Percentiles rank a stretch among this genome's conserved stretches.
Evolutionary conservation across 2,113 vertebrate genomes (phyloP).

Genomic region (Lophotis ruficrista): DNA sequence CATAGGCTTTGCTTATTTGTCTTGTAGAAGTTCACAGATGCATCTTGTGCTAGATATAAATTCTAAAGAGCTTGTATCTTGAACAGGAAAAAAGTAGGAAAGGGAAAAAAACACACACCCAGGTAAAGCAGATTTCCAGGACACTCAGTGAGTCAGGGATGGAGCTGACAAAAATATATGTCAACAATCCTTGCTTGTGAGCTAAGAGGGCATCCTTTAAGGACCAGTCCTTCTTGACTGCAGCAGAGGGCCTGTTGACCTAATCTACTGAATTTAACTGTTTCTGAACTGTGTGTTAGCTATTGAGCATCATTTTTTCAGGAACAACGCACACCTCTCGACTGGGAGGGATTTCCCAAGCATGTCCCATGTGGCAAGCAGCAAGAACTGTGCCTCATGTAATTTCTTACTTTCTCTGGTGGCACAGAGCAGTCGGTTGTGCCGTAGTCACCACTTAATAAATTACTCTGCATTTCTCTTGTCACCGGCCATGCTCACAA

Average conservation of each 20-base stretch:
- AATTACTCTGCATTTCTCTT: not conserved
- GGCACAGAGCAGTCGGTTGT: not conserved
- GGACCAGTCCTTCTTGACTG: not conserved
- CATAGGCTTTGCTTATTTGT: not conserved
- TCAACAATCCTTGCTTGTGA: not conserved
- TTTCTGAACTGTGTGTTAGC: not conserved
- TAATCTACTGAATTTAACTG: not conserved
- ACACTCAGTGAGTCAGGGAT: not conserved
- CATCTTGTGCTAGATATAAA: not conserved
- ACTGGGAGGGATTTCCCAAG: not conserved
- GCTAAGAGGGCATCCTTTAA: not conserved
- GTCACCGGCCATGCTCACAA: not conserved
- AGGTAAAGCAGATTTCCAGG: not conserved
- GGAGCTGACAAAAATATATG: not conserved
- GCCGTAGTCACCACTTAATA: not conserved
- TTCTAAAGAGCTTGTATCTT: not conserved
- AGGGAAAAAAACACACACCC: not conserved
- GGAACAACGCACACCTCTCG: not conserved
- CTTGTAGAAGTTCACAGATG: not conserved
- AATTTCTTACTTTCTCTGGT: not conserved
- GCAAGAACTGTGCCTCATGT: not conserved
- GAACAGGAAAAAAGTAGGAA: not conserved
- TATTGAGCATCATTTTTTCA: not conserved
- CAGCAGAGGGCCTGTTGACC: not conserved
- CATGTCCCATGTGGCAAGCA: not conserved